Base-by-base conservation (phyloP, 2,113 vertebrate genomes). In the Otocyon megalotis region DNA sequence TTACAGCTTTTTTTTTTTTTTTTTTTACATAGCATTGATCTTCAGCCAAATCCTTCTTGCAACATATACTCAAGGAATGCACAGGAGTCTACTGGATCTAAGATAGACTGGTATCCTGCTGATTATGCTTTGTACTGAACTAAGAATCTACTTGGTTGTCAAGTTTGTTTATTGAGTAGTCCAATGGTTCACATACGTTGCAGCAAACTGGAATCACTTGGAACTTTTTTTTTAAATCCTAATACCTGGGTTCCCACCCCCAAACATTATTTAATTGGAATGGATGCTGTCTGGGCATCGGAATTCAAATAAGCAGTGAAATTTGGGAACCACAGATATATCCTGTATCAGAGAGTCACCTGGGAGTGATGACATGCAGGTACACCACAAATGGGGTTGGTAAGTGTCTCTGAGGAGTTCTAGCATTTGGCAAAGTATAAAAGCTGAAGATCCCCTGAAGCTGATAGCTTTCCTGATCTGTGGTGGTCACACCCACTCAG, bases 81-180 rank as follows among this genome's bases (percentile, higher is more conserved):
- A 32, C 8, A 67, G n/a, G 3, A 56, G 30, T 3, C 32, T 19
- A 4, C 20, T 37, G 26, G 54, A 85, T 76, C 76, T 88, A 87
- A 77, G 50, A 90, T 32, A 35, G 88, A 96, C 48, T 19, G 10
- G 35, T 15, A 63, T 35, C 48, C 76, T 48, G 50, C 37, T 67
- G 69, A 58, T 58, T 74, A 28, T 80, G 77, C 43, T 88, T 65
- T 93, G 20, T 53, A 53, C 58, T 67, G 14, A 97, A 79, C n/a
- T 60, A 90, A 95, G 74, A 53, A 81, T 77, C 88, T 43, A 79
- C 30, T 72, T 95, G 16, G 22, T 62, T 81, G 53, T 88, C 88
- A 81, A 58, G 37, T 71, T 50, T 72, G 1, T 79, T 72, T 92
- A 62, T 11, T 48, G 58, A 85, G 50, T 48, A 69, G 90, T 24